Evolutionary conservation across 2,888 invertebrate genomes (phyloP).

Genomic region (Stenichneumon culpator): DNA sequence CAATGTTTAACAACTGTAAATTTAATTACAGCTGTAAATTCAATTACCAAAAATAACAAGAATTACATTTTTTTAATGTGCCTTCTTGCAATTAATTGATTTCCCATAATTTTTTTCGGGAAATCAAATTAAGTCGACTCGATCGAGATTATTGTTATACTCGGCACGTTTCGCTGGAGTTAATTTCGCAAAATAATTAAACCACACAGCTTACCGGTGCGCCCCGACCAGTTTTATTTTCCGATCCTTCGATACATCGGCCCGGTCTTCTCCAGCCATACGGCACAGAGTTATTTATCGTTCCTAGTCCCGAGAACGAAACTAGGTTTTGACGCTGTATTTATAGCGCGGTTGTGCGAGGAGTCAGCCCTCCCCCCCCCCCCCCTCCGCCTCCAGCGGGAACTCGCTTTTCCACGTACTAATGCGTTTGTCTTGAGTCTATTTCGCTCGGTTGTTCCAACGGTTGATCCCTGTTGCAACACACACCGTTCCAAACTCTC

Average conservation of each 20-base stretch:
- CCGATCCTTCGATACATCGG: constrained; percentile 15
- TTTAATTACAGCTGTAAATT: no score
- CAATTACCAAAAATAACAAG: no score
- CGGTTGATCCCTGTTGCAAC: constrained; percentile 3
- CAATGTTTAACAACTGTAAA: background rate
- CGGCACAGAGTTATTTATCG: constrained; percentile 61
- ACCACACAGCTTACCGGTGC: background rate
- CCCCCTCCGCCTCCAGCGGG: background rate
- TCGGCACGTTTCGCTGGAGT: constrained; percentile 20
- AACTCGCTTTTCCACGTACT: constrained; percentile 52
- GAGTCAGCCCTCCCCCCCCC: background rate
- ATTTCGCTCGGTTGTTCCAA: constrained; percentile 38
- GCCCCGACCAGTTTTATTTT: constrained; percentile 9
- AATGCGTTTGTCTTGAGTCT: constrained; percentile 52
- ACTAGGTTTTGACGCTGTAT: constrained; percentile 60
- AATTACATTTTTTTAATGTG: no score
- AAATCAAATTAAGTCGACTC: no score
- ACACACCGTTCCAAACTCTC: background rate
- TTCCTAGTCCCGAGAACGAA: constrained; percentile 51
- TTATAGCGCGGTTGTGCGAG: constrained; percentile 55
- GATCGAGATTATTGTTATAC: background rate
- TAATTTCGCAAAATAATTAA: constrained; percentile 21
- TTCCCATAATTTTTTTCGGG: no score
- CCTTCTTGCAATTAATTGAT: no score
- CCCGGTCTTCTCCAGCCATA: background rate